Conservation (phyloP, 2,797 vertebrate genomes). For the Gadopsis marmoratus region DNA sequence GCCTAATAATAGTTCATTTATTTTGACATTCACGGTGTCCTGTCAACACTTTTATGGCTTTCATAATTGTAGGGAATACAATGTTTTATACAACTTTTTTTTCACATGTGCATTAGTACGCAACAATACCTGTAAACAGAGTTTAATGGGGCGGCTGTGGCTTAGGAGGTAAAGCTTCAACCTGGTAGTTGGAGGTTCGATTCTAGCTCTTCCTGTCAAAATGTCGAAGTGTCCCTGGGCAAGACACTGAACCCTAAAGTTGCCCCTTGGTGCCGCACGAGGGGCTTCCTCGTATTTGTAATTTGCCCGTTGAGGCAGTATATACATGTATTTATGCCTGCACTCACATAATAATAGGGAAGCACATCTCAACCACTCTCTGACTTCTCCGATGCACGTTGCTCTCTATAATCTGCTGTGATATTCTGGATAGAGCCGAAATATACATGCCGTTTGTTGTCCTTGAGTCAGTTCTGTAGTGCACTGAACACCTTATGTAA, state of each 20-base stretch:
- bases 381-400: neutral
- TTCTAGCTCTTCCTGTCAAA: too few relatives aligned
- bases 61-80: neutral
- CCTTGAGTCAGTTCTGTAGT: neutral
- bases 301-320: too few relatives aligned
- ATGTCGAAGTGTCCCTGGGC: too few relatives aligned
- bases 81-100: neutral
- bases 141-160: too few relatives aligned
- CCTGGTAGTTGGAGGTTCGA: too few relatives aligned
- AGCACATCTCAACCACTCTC: neutral
- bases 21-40: too few relatives aligned
- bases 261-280: too few relatives aligned
- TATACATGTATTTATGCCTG: neutral
- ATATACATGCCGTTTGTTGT: slow-evolving; percentile 4
- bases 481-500: slow-evolving; percentile 9
- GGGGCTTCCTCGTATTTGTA: too few relatives aligned
- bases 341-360: neutral
- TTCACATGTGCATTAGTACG: too few relatives aligned
- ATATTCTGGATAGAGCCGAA: slow-evolving; percentile 26
- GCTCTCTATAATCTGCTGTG: slow-evolving; percentile 22
- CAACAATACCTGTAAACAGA: too few relatives aligned
- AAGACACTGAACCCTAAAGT: too few relatives aligned
- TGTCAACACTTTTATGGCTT: neutral
- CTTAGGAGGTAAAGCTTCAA: too few relatives aligned
- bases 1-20: neutral